Evolutionary conservation across 2,888 invertebrate genomes (phyloP).

Genomic region (Eremobia ochroleuca): DNA sequence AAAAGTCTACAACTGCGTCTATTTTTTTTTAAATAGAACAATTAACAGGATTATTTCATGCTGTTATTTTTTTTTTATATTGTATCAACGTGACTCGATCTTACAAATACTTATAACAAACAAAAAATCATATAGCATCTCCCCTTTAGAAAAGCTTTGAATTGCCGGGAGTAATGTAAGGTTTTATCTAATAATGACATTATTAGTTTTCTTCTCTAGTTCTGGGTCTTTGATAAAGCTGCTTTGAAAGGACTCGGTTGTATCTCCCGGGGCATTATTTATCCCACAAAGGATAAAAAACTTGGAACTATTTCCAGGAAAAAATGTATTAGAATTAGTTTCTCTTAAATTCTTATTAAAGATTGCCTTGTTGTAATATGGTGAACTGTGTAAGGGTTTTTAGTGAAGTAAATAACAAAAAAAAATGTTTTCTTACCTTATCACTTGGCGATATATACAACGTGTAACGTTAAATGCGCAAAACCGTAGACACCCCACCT

Average conservation of each 20-base stretch:
- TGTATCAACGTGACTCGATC: background rate
- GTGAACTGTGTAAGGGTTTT: background rate
- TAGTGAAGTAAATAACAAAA: background rate
- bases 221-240: slow-evolving; percentile 50
- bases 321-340: slow-evolving; percentile 35
- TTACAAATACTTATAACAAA: background rate
- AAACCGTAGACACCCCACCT: no score
- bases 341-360: slow-evolving; percentile 18
- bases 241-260: slow-evolving; percentile 35
- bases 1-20: no score
- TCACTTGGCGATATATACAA: background rate
- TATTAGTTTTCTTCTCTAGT: slow-evolving; percentile 35
- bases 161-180: slow-evolving; percentile 17
- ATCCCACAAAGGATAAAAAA: slow-evolving; percentile 51
- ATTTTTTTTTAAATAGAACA: no score
- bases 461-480: no score
- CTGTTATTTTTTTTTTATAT: background rate
- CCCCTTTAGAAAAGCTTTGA: slow-evolving; percentile 14
- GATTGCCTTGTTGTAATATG: slow-evolving; percentile 18
- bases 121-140: background rate
- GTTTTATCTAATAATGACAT: slow-evolving; percentile 47
- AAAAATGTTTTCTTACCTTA: background rate
- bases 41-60: no score
- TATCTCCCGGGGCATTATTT: slow-evolving; percentile 54
- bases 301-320: slow-evolving; percentile 40